Conservation (phyloP, 1,140 invertebrate genomes). For the Bilobella aurantiaca region DNA sequence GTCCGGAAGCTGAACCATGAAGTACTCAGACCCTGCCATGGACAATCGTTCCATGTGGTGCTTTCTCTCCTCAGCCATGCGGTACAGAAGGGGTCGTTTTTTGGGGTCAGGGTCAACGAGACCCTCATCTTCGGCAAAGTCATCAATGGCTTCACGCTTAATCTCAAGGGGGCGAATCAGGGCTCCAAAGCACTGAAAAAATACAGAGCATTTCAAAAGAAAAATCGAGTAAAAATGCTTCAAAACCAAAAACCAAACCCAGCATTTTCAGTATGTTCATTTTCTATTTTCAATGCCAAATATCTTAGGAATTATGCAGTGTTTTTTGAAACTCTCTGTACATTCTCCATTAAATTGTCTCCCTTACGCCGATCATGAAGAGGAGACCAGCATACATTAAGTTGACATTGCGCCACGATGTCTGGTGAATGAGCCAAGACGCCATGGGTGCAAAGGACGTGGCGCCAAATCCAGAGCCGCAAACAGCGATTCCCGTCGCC, state of each 20-base stretch:
- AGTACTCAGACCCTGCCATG: constrained; percentile 67
- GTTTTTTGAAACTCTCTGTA: neutral
- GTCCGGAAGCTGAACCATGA: constrained; percentile 76
- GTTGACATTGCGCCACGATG: constrained; percentile 74
- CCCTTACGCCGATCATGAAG: constrained; percentile 67
- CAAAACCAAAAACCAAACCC: too few species aligned
- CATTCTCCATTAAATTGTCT: neutral
- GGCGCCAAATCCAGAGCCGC: constrained; percentile 44
- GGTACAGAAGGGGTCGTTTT: constrained; percentile 49
- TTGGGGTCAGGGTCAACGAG: constrained; percentile 16
- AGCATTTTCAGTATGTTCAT: too few species aligned
- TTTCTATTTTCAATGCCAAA: too few species aligned
- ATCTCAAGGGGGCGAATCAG: constrained; percentile 79
- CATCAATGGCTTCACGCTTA: neutral
- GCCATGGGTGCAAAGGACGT: constrained; percentile 47
- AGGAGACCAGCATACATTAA: constrained; percentile 82
- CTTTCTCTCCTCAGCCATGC: constrained; percentile 80
- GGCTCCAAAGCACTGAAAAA: constrained; percentile 63
- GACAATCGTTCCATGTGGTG: constrained; percentile 75
- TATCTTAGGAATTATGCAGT: too few species aligned
- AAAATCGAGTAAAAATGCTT: neutral
- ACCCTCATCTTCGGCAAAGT: constrained; percentile 29
- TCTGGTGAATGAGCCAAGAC: constrained; percentile 35
- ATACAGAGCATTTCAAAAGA: neutral
- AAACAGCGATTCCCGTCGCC: constrained; percentile 52